Conservation (phyloP, 37 sponge, comb jelly and placozoan genomes). For the Cliona cf. orientalis region DNA sequence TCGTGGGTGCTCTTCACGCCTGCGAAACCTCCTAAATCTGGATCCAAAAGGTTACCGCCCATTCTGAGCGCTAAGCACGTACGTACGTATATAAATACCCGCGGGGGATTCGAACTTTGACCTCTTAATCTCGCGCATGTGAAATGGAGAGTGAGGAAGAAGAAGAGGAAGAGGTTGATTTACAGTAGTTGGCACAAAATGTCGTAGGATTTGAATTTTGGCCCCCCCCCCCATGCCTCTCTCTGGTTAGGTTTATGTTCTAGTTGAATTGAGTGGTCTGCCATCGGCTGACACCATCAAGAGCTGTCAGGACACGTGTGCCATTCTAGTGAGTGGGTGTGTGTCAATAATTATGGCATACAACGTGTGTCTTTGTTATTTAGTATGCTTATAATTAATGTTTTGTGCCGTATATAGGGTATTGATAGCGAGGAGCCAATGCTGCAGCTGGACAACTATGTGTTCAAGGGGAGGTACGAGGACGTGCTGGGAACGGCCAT, state of each 20-base stretch:
- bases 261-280: conserved; percentile 55
- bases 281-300: conserved; percentile 35
- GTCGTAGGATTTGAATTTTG: neutral
- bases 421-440: conserved; percentile 49
- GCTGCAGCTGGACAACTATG: conserved; percentile 47
- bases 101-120: too few relatives aligned
- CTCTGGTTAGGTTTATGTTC: conserved; percentile 42
- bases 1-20: neutral
- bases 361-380: neutral
- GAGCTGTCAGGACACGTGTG: conserved; percentile 6
- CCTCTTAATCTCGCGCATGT: too few relatives aligned
- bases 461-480: conserved; percentile 57
- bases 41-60: too few relatives aligned
- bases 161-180: conserved; percentile 6
- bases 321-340: conserved; percentile 30
- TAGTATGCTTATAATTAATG: neutral
- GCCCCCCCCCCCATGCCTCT: too few relatives aligned
- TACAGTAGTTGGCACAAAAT: neutral
- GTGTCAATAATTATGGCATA: neutral
- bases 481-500: conserved; percentile 12
- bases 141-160: neutral
- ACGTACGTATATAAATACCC: too few relatives aligned
- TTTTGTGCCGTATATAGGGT: conserved; percentile 31
- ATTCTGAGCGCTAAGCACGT: too few relatives aligned
- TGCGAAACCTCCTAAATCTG: neutral